Evolutionary conservation across 2,888 invertebrate species (phyloP).

Genomic region (Busseola fusca): DNA sequence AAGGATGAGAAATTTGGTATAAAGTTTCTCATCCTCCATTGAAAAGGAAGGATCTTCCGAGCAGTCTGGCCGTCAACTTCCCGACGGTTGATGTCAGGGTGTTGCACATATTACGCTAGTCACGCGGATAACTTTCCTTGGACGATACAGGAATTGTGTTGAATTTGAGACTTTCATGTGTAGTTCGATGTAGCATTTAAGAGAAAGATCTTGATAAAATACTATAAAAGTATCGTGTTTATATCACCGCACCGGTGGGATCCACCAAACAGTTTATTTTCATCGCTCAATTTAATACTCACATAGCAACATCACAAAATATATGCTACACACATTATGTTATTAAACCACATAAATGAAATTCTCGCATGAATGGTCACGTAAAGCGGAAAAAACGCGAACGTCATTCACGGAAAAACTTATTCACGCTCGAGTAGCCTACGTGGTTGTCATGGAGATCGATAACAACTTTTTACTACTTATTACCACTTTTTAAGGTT

Average conservation of each 20-base stretch:
- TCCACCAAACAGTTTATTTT: not conserved
- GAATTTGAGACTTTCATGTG: too few species aligned
- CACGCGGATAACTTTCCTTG: not conserved
- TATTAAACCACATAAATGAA: constrained; percentile 47
- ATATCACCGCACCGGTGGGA: not conserved
- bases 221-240: not conserved
- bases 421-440: constrained; percentile 29
- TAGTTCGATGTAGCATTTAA: not conserved
- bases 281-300: constrained; percentile 11
- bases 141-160: not conserved
- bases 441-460: constrained; percentile 28
- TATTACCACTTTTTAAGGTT: not conserved
- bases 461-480: constrained; percentile 21
- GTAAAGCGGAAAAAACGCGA: constrained; percentile 43
- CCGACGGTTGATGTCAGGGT: too few species aligned
- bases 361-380: constrained; percentile 40
- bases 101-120: not conserved
- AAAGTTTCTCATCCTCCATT: too few species aligned
- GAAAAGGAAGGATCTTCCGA: not conserved
- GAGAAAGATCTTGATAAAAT: not conserved
- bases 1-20: not conserved
- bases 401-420: constrained; percentile 42
- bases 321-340: constrained; percentile 21
- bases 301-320: constrained; percentile 14
- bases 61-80: not conserved